These are phyloP conservation scores for Echiichthys vipera DNA, from an alignment of 2,797 vertebrate species.

Conservation along the genomic window DNA sequence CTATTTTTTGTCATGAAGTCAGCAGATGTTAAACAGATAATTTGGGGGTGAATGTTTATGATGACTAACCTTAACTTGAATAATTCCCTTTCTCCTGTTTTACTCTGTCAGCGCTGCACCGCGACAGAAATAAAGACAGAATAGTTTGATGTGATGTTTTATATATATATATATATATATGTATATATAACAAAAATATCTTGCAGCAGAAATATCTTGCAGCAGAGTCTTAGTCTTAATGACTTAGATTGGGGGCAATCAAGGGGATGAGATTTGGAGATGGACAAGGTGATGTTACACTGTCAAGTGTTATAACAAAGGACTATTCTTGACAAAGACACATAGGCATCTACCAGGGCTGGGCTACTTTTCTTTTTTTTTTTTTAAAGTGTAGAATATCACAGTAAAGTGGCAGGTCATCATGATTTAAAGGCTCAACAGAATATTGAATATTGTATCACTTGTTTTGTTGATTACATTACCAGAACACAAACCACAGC, in stretches of 20 bases:
- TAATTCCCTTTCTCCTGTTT: slow-evolving; percentile 3
- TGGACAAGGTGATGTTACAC: not conserved
- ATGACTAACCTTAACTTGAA: slow-evolving; percentile 35
- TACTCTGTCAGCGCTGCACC: not conserved
- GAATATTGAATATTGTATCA: too few species aligned
- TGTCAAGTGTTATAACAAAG: not conserved
- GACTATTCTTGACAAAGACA: not conserved
- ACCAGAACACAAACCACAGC: not conserved
- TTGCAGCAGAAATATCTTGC: not conserved
- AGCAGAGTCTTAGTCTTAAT: not conserved
- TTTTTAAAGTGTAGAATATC: too few species aligned
- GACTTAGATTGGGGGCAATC: not conserved
- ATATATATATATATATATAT: too few species aligned
- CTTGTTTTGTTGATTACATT: not conserved
- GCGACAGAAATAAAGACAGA: not conserved
- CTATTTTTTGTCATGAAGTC: slow-evolving; percentile 36
- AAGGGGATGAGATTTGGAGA: not conserved
- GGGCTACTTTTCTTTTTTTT: too few species aligned
- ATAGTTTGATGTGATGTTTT: not conserved
- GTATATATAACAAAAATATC: too few species aligned
- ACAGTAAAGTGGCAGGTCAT: not conserved
- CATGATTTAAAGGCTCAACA: not conserved
- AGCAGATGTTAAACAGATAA: slow-evolving; percentile 22
- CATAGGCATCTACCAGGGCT: not conserved
- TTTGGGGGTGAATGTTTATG: slow-evolving; percentile 31